Percentiles rank a stretch among this genome's conserved stretches.
Conservation (phyloP, 2,888 invertebrate species). For the Calliopum simillimum region DNA sequence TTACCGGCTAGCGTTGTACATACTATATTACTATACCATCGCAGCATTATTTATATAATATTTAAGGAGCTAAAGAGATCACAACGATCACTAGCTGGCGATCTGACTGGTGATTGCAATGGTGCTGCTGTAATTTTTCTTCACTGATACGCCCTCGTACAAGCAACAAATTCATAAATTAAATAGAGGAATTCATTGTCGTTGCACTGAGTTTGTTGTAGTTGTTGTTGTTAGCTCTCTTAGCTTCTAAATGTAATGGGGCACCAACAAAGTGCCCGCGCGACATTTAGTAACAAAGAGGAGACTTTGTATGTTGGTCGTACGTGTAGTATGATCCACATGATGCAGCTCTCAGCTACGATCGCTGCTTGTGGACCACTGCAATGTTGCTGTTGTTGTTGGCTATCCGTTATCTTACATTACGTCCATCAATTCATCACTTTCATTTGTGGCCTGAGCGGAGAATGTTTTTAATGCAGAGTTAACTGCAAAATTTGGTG, state of each 20-base stretch:
- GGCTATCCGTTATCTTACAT: neutral
- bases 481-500: constrained; percentile 9
- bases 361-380: too few species aligned
- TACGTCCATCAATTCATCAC: constrained; percentile 41
- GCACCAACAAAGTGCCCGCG: neutral
- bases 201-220: neutral
- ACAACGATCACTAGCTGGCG: neutral
- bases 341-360: too few species aligned
- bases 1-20: too few species aligned
- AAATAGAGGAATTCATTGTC: constrained; percentile 25
- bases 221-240: neutral
- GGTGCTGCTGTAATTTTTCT: neutral
- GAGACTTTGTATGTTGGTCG: neutral
- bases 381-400: too few species aligned
- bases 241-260: neutral
- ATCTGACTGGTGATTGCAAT: constrained; percentile 16
- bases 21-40: too few species aligned
- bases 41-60: too few species aligned
- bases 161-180: constrained; percentile 33
- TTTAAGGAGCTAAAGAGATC: too few species aligned
- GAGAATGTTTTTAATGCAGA: constrained; percentile 28
- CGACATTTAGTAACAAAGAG: neutral
- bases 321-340: too few species aligned
- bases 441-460: constrained; percentile 34
- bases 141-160: constrained; percentile 35